These are phyloP conservation scores for Euclidia mi DNA, from an alignment of 2,888 invertebrate species.

Conservation along the genomic window DNA sequence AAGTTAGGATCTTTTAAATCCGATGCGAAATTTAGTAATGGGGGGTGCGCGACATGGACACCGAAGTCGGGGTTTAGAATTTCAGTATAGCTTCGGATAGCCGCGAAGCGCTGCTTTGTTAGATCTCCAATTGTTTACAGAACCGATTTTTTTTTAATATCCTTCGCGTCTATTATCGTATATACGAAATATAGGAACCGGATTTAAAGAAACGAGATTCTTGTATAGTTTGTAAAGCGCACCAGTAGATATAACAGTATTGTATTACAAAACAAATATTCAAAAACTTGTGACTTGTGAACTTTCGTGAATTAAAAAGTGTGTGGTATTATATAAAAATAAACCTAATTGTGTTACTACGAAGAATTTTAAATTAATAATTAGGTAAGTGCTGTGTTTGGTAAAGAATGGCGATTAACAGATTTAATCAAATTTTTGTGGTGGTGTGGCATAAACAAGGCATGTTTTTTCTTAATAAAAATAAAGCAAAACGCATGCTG, in stretches of 20 bases:
- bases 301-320: constrained; percentile 61
- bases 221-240: constrained; percentile 46
- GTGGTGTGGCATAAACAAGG: constrained; percentile 84
- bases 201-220: constrained; percentile 60
- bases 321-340: constrained; percentile 49
- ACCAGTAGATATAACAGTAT: constrained; percentile 61
- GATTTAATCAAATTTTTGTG: constrained; percentile 71
- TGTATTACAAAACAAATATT: constrained; percentile 60
- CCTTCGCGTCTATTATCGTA: constrained; percentile 64
- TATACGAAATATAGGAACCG: constrained; percentile 58
- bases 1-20: constrained; percentile 60
- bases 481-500: constrained; percentile 79
- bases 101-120: constrained; percentile 88
- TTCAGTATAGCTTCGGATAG: constrained; percentile 90
- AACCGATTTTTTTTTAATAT: constrained; percentile 79
- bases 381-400: constrained; percentile 86
- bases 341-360: constrained; percentile 48
- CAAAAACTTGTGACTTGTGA: constrained; percentile 57
- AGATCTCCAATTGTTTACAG: constrained; percentile 86
- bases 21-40: constrained; percentile 86
- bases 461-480: constrained; percentile 70
- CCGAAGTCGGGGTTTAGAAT: constrained; percentile 89
- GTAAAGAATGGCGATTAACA: constrained; percentile 75
- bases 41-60: constrained; percentile 89
- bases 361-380: constrained; percentile 62